Conservation (phyloP, 2,113 vertebrate species). For the Lophius piscatorius region DNA sequence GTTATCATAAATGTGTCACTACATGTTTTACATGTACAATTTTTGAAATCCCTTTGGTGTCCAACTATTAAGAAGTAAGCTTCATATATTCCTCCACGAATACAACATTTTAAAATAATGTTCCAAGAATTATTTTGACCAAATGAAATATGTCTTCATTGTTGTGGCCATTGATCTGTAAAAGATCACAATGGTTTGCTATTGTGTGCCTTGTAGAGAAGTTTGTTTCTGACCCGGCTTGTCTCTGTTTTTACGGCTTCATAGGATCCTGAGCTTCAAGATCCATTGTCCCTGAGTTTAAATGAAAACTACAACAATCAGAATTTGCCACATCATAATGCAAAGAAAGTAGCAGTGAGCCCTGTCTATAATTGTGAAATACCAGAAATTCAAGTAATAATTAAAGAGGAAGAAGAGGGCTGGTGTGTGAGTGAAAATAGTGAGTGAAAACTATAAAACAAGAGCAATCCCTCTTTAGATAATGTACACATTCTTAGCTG, state of each 20-base stretch:
- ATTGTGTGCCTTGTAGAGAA: not conserved
- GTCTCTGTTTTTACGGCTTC: conserved; percentile 1
- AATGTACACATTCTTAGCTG: too few relatives aligned
- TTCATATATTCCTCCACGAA: not conserved
- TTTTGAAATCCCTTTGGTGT: not conserved
- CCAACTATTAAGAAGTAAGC: too few relatives aligned
- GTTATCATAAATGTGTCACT: not conserved
- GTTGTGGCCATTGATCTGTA: too few relatives aligned
- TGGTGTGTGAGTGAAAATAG: conserved; percentile 66
- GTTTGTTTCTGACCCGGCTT: not conserved
- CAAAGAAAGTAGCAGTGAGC: conserved; percentile 15
- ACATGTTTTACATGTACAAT: not conserved
- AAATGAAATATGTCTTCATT: not conserved
- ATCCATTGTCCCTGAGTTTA: conserved; percentile 46
- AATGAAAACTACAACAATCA: conserved; percentile 38
- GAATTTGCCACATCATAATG: conserved; percentile 18
- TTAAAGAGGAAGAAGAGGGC: conserved; percentile 65
- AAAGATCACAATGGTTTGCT: too few relatives aligned
- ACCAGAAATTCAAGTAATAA: conserved; percentile 56
- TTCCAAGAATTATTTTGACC: not conserved
- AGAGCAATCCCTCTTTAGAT: not conserved
- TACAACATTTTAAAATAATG: not conserved
- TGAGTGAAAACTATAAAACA: conserved; percentile 51
- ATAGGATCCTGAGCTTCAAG: conserved; percentile 61
- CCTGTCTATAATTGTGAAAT: conserved; percentile 30